Base-by-base conservation (phyloP, 2,888 invertebrate species). In the Eremobia ochroleuca region DNA sequence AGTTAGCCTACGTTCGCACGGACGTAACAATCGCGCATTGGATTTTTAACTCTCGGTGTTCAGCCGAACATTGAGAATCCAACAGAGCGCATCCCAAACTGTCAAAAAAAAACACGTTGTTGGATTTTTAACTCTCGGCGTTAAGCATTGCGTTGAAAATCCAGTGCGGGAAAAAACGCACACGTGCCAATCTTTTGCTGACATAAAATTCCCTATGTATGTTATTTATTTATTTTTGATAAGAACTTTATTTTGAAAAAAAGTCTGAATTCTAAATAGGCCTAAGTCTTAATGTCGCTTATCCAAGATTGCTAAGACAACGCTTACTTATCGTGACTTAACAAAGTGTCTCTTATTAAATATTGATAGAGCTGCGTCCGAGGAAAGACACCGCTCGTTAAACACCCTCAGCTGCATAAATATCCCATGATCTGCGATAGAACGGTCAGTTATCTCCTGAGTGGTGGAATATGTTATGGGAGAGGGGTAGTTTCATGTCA, bases 361-460 rank as follows among this genome's bases (percentile, higher is more conserved):
- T 91, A 91, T 90, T 90, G 90, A 91, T 91, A 85, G 79, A 77
- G 73, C 72, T 61, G 58, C 70, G 79, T 73, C 73, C 79, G 46
- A 67, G 69, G 62, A 79, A 71, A 68, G 84, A 76, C 75, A 86
- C 74, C 79, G 88, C 85, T 83, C 81, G 81, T 86, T 87, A 81
- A 81, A 80, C 87, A 80, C 82, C 77, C 79, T 31, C 78, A 64
- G 76, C 76, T 78, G 82, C 86, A 89, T 89, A 88, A 89, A 88
- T 89, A 89, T 85, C 70, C 79, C 83, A 89, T 89, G 85, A 85
- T 87, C 76, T 80, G 74, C 79, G 79, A 83, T 83, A 77, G 77
- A 86, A 79, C 75, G 85, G 81, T 69, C 87, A 80, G 88, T 84
- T 80, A 87, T 88, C 83, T 77, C 67, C 61, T 61, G 72, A 83